These are phyloP conservation scores for Leptinotarsa undecemlineata DNA, from an alignment of 1,140 invertebrate genomes.

Conservation along the genomic window DNA sequence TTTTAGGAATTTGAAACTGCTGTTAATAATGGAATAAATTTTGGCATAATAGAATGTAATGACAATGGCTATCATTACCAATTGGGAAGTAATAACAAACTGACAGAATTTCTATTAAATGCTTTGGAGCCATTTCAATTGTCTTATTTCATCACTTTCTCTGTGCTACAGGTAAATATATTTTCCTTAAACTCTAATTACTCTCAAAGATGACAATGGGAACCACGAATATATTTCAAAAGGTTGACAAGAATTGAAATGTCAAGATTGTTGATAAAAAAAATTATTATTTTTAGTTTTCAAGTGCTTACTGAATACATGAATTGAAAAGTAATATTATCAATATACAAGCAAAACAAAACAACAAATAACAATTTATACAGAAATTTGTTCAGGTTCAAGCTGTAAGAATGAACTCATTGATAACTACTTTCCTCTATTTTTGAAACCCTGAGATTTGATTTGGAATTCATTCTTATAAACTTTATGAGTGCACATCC, in stretches of 20 bases:
- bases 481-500: no score
- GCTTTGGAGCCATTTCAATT: constrained; percentile 59
- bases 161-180: constrained; percentile 48
- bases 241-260: no score
- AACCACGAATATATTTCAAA: no score
- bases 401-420: no score
- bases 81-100: constrained; percentile 52
- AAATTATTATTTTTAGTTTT: neutral
- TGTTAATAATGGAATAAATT: neutral
- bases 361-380: no score
- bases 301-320: neutral
- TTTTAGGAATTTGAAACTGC: constrained; percentile 60
- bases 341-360: no score
- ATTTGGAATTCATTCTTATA: no score
- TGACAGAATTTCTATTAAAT: constrained; percentile 58
- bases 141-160: constrained; percentile 55
- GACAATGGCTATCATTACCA: constrained; percentile 14
- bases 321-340: no score
- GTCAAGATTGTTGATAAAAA: neutral
- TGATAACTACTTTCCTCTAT: no score
- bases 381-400: no score
- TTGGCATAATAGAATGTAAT: constrained; percentile 47
- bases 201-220: no score
- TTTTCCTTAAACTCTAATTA: constrained; percentile 31
- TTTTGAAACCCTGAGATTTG: no score